phyloP scores from a whole-genome alignment of 2,113 vertebrate species.

The Tiliqua scincoides region DNA sequence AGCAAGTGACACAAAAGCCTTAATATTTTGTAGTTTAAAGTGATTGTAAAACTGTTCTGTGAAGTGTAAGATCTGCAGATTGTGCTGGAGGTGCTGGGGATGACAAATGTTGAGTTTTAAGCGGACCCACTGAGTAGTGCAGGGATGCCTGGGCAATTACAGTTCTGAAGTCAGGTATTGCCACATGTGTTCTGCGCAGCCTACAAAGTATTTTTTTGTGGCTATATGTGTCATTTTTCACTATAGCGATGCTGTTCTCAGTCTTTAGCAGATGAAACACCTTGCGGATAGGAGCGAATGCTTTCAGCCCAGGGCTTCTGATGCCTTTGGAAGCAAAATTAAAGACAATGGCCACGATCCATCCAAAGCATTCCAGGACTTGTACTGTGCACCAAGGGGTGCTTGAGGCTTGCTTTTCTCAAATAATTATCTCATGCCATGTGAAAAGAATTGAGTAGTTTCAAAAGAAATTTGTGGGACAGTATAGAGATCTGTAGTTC shows the following conservation, averaged over 20 bases:
- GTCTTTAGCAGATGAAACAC: neutral
- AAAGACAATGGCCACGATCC: neutral
- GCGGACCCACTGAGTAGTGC: neutral
- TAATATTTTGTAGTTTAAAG: neutral
- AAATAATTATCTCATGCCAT: no score
- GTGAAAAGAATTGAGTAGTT: neutral
- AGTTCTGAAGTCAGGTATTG: constrained; percentile 2
- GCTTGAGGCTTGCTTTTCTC: neutral
- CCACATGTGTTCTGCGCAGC: neutral
- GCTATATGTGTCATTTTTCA: constrained; percentile 25
- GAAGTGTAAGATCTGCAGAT: neutral
- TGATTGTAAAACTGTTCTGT: neutral
- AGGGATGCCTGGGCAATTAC: neutral
- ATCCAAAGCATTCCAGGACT: neutral
- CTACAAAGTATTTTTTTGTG: neutral
- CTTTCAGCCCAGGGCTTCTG: neutral
- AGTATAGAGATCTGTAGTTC: no score
- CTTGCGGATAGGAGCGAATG: constrained; percentile 14
- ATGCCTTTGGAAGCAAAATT: constrained; percentile 9
- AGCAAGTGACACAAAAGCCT: neutral
- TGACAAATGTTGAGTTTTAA: constrained; percentile 8
- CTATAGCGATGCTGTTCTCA: neutral
- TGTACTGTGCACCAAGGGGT: neutral
- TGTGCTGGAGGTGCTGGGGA: neutral
- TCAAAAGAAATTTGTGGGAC: neutral